These are phyloP conservation scores for Diaphora mendica DNA, from an alignment of 2,888 invertebrate genomes.

Conservation along the genomic window DNA sequence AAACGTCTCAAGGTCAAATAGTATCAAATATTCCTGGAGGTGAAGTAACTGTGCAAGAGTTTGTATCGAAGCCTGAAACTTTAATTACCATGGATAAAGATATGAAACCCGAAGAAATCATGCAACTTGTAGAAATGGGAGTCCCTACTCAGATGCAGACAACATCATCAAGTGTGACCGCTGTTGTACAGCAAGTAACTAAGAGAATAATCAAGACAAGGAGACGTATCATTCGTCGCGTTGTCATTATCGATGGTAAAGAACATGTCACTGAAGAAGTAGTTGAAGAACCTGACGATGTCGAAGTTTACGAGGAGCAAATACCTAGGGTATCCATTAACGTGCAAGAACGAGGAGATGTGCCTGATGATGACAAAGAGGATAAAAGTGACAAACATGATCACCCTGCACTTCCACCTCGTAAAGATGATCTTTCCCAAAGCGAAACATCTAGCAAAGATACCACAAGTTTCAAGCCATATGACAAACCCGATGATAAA, in stretches of 20 bases:
- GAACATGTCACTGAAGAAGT: slow-evolving; percentile 94
- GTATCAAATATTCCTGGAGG: slow-evolving; percentile 88
- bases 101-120: slow-evolving; percentile 82
- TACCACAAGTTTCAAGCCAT: slow-evolving; percentile 38
- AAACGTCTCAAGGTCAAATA: slow-evolving; percentile 88
- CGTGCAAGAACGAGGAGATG: slow-evolving; percentile 85
- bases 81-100: slow-evolving; percentile 86
- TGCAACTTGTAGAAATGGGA: slow-evolving; percentile 74
- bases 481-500: slow-evolving; percentile 40
- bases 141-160: slow-evolving; percentile 82
- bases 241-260: slow-evolving; percentile 93
- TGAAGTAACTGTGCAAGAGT: slow-evolving; percentile 88
- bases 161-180: slow-evolving; percentile 90
- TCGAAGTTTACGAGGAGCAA: slow-evolving; percentile 90
- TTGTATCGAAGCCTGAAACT: slow-evolving; percentile 87
- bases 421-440: slow-evolving; percentile 31
- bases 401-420: slow-evolving; percentile 55
- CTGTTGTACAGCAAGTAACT: slow-evolving; percentile 93
- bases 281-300: slow-evolving; percentile 93
- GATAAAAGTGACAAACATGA: slow-evolving; percentile 63
- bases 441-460: slow-evolving; percentile 24
- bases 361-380: slow-evolving; percentile 68
- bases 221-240: slow-evolving; percentile 90
- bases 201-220: slow-evolving; percentile 91
- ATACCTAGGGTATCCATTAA: slow-evolving; percentile 90